Evolutionary conservation across 2,888 invertebrate genomes (phyloP).

Genomic region (Agriotes lineatus): DNA sequence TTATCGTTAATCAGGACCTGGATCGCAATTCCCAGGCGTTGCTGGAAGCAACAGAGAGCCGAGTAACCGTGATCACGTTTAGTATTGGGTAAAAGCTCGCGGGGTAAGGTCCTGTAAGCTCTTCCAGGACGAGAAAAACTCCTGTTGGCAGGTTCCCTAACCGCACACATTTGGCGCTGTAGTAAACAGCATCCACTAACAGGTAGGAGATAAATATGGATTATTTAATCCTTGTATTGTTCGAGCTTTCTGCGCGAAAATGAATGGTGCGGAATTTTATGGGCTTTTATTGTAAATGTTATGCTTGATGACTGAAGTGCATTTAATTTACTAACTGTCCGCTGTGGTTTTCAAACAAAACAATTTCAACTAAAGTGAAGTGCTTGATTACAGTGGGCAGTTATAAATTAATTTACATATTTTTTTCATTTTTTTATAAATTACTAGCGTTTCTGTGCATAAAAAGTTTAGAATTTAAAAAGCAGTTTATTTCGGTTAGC

Average conservation of each 20-base stretch:
- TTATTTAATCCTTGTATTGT: constrained; percentile 25
- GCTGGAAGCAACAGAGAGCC: constrained; percentile 61
- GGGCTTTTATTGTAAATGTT: not conserved
- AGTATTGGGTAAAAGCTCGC: constrained; percentile 56
- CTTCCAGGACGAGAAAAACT: constrained; percentile 33
- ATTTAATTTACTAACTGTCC: not conserved
- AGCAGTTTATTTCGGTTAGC: too few species aligned
- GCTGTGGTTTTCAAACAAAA: not conserved
- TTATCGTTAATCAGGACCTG: constrained; percentile 47
- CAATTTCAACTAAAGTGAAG: not conserved
- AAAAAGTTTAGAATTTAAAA: too few species aligned
- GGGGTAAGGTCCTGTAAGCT: constrained; percentile 46
- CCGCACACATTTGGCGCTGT: constrained; percentile 39
- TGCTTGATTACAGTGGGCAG: not conserved
- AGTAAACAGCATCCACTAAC: constrained; percentile 34
- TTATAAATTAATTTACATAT: too few species aligned
- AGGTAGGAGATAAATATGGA: constrained; percentile 45
- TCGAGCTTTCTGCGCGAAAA: constrained; percentile 8
- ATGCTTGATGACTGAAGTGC: not conserved
- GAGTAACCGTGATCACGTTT: constrained; percentile 53
- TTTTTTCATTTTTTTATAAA: too few species aligned
- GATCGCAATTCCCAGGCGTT: constrained; percentile 57
- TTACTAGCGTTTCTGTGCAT: too few species aligned
- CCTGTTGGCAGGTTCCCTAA: constrained; percentile 37
- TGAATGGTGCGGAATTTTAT: not conserved